phyloP scores from a whole-genome alignment of 2,888 invertebrate species.

The Epistrophella euchroma region DNA sequence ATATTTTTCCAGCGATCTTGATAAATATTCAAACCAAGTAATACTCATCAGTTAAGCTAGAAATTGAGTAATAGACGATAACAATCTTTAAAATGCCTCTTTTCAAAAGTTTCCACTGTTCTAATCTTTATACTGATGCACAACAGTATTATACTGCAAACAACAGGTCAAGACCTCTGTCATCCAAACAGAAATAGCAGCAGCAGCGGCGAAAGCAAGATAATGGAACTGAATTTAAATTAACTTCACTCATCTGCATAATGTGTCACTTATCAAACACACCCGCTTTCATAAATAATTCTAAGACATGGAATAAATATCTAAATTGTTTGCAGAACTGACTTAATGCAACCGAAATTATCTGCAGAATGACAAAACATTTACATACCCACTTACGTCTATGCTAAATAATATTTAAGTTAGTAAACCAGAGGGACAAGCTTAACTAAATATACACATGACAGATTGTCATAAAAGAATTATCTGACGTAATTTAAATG shows the following conservation, averaged over 20 bases:
- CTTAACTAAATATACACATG: constrained; percentile 49
- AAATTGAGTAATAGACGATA: constrained; percentile 1
- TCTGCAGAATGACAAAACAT: constrained; percentile 49
- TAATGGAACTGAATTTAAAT: constrained; percentile 11
- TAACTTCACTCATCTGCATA: constrained; percentile 52
- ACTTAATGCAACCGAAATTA: constrained; percentile 45
- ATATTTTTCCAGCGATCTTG: not conserved
- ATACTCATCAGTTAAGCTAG: not conserved
- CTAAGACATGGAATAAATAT: constrained; percentile 57
- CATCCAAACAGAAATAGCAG: constrained; percentile 8
- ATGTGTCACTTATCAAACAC: constrained; percentile 68
- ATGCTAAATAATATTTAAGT: constrained; percentile 31
- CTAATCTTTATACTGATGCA: constrained; percentile 15
- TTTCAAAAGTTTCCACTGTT: constrained; percentile 19
- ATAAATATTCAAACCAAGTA: not conserved
- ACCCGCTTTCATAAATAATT: constrained; percentile 64
- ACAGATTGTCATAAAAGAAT: constrained; percentile 73
- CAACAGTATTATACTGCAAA: constrained; percentile 43
- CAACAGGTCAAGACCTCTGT: constrained; percentile 71
- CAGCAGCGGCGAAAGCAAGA: not conserved
- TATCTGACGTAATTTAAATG: constrained; percentile 76
- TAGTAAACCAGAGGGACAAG: constrained; percentile 25
- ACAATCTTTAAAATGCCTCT: not conserved
- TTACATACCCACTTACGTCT: constrained; percentile 45
- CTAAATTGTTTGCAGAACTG: constrained; percentile 54